Conservation (phyloP, 1,140 invertebrate species). For the Anthonomus grandis region DNA sequence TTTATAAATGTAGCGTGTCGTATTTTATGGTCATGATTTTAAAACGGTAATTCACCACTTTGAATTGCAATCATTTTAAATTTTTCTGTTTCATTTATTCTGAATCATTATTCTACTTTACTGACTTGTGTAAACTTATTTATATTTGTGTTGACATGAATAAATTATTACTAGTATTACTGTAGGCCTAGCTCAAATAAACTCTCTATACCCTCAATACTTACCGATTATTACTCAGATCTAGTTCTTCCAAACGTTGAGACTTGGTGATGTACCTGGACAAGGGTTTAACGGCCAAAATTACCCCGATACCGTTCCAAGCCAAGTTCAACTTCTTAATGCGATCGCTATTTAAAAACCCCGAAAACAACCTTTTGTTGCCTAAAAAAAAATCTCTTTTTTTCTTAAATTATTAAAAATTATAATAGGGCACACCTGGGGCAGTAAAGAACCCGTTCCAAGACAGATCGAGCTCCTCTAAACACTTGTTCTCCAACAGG, state of each 20-base stretch:
- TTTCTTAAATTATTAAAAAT: too few species aligned
- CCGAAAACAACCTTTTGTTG: constrained; percentile 29
- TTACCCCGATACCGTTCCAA: constrained; percentile 39
- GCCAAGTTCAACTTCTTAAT: constrained; percentile 35
- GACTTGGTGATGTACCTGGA: constrained; percentile 32
- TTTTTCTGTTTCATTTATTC: too few species aligned
- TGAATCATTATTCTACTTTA: too few species aligned
- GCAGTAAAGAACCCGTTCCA: constrained; percentile 50
- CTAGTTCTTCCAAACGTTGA: constrained; percentile 30
- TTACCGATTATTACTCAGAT: constrained; percentile 42
- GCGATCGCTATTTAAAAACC: constrained; percentile 21
- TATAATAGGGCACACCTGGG: constrained; percentile 26
- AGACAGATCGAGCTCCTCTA: constrained; percentile 50
- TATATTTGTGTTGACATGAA: too few species aligned
- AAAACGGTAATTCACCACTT: too few species aligned
- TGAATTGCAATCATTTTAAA: too few species aligned
- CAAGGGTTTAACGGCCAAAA: constrained; percentile 21
- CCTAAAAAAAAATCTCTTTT: constrained; percentile 28
- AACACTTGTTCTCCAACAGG: constrained; percentile 48
- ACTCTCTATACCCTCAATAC: constrained; percentile 1
- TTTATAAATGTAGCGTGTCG: too few species aligned
- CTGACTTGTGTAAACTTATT: too few species aligned
- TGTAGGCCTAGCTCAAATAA: too few species aligned
- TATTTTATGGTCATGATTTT: too few species aligned
- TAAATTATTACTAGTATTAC: too few species aligned